Evolutionary conservation across 2,888 invertebrate genomes (phyloP).

Genomic region (Scaptodrosophila latifasciaeformis): DNA sequence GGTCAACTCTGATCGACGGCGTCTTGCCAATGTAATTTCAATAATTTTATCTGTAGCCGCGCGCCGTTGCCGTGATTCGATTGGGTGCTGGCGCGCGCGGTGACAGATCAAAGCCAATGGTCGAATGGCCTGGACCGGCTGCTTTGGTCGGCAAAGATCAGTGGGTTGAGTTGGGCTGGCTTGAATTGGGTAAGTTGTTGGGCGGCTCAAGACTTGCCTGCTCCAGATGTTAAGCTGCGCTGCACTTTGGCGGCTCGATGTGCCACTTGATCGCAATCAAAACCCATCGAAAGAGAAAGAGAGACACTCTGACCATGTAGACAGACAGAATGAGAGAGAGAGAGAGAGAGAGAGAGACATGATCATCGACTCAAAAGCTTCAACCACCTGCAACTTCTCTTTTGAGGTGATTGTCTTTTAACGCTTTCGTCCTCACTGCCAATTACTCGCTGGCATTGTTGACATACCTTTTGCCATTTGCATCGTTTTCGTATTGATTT

Average conservation of each 20-base stretch:
- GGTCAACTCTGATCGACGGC: conserved; percentile 48
- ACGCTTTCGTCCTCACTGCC: conserved; percentile 39
- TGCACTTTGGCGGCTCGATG: conserved; percentile 53
- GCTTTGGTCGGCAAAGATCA: conserved; percentile 59
- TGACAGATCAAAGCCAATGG: conserved; percentile 60
- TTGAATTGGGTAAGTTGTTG: conserved; percentile 14
- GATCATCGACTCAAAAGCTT: conserved; percentile 24
- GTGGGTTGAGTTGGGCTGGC: conserved; percentile 34
- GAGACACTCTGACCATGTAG: conserved; percentile 19
- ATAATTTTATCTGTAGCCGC: conserved; percentile 72
- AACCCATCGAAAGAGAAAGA: conserved; percentile 12
- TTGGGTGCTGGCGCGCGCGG: conserved; percentile 48
- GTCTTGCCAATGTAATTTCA: conserved; percentile 69
- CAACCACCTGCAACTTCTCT: conserved; percentile 29
- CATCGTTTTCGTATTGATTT: conserved; percentile 67
- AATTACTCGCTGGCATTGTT: conserved; percentile 65
- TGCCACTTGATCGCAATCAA: conserved; percentile 45
- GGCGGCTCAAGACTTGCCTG: conserved; percentile 37
- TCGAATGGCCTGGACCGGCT: conserved; percentile 27
- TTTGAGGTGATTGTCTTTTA: conserved; percentile 13
- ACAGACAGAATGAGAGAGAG: too few species aligned
- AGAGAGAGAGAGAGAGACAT: too few species aligned
- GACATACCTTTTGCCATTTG: conserved; percentile 64
- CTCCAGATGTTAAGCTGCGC: conserved; percentile 68
- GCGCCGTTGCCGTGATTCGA: conserved; percentile 65